These are phyloP conservation scores for Enteromius fasciolatus DNA, from an alignment of 2,797 vertebrate species.

Conservation along the genomic window DNA sequence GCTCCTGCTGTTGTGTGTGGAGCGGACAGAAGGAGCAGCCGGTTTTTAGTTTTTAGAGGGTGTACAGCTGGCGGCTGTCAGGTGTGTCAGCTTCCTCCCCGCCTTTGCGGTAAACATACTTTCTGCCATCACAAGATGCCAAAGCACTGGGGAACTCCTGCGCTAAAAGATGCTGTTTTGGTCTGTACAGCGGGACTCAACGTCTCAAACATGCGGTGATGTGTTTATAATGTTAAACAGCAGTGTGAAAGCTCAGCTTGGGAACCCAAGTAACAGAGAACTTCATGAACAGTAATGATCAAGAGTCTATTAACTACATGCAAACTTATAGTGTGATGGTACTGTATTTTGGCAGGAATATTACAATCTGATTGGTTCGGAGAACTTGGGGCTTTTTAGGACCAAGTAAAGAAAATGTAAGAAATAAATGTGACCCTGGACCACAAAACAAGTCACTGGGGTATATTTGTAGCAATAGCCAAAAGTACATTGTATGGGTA, in stretches of 20 bases:
- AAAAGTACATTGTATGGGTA: too few species aligned
- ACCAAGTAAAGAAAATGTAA: too few species aligned
- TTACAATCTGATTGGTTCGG: not conserved
- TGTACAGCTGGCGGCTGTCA: constrained; percentile 23
- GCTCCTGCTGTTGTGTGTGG: constrained; percentile 23
- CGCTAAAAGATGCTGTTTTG: not conserved
- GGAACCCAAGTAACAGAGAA: not conserved
- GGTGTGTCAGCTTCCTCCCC: constrained; percentile 23
- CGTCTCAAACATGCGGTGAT: constrained; percentile 1
- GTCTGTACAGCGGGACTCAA: constrained; percentile 7
- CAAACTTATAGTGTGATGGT: not conserved
- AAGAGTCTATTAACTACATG: not conserved
- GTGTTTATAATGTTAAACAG: constrained; percentile 7
- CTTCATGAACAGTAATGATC: not conserved
- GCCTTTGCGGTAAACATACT: constrained; percentile 7
- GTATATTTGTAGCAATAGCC: too few species aligned
- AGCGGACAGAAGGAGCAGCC: constrained; percentile 30
- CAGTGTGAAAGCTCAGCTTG: not conserved
- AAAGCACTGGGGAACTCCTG: constrained; percentile 1
- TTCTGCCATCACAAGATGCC: constrained; percentile 12
- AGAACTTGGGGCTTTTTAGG: too few species aligned
- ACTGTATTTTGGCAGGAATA: not conserved
- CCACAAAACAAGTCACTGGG: too few species aligned
- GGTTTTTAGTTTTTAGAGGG: constrained; percentile 38
- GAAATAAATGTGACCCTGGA: too few species aligned